Evolutionary conservation across 1,140 invertebrate genomes (phyloP), one percentile per base, ranked within the genome.

Genomic region (Dendrolimus punctatus): DNA sequence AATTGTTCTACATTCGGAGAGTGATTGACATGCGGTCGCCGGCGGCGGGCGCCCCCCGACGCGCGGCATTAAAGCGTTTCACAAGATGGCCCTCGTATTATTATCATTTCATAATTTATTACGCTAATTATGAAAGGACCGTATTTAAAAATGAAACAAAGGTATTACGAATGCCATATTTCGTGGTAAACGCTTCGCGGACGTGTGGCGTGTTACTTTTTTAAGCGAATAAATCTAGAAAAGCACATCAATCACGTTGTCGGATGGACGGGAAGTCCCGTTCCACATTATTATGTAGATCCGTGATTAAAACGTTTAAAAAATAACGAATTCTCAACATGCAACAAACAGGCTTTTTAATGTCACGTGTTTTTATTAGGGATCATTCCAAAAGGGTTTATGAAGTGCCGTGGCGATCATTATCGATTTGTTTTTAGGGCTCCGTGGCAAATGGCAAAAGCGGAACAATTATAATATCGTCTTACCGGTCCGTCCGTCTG

Each of bases 81-180:
- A 77, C 80, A 81, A 82, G 83, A 51, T 80, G 76, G 68, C 72
- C 78, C 76, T 76, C 68, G 71, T 58, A 76, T 80, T 77, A 80
- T 81, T 86, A 86, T 84, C 83, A 80, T 86, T 86, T 86, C 82
- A 80, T 80, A 82, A 86, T 86, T 83, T 86, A 86, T 86, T 82
- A 85, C 80, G 74, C 80, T 86, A 86, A 86, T 86, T 86, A 85
- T 78, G 68, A 77, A 76, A 76, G 71, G 73, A 54, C 68, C 68
- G 68, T 75, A 76, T 86, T 74, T 78, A 74, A 85, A 86, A 81
- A 82, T 76, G 62, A 82, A 82, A 80, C 73, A 81, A 77, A 77
- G 64, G 73, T 73, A 68, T 66, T 69, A 76, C 63, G 56, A 62
- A 57, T 70, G 68, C 66, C 74, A 68, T 72, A 73, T 76, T 70